These are phyloP conservation scores for Ictidomys tridecemlineatus DNA, from an alignment of 2,113 vertebrate species.

Conservation along the genomic window DNA sequence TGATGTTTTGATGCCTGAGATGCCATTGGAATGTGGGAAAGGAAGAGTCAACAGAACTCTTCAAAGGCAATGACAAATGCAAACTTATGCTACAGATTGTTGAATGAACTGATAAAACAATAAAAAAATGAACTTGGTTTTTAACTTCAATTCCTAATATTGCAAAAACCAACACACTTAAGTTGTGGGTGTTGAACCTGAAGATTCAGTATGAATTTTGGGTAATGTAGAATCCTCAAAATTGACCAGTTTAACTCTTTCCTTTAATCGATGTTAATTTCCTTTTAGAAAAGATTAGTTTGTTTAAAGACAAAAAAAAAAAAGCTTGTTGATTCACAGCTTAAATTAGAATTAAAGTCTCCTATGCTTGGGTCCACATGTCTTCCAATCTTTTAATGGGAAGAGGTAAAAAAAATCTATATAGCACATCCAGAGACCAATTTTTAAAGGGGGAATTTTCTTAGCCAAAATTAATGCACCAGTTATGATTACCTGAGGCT, in stretches of 20 bases:
- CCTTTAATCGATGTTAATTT: neutral
- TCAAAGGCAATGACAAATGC: neutral
- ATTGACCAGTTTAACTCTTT: neutral
- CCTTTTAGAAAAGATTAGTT: neutral
- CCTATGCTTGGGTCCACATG: neutral
- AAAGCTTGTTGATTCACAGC: neutral
- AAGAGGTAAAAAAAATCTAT: neutral
- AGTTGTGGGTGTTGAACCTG: neutral
- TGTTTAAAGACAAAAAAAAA: neutral
- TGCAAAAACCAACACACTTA: neutral
- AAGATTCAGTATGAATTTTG: neutral
- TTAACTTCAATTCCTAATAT: neutral
- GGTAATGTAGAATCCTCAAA: neutral
- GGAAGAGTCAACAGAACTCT: neutral
- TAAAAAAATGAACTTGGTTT: neutral
- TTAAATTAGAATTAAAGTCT: neutral
- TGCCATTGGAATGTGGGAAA: neutral
- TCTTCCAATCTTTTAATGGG: neutral
- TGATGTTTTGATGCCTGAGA: neutral
- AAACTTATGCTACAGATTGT: neutral
- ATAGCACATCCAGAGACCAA: neutral
- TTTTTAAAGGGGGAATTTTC: neutral
- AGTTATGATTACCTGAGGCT: neutral
- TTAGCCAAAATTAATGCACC: neutral
- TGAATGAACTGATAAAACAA: neutral